A percentile compares a stretch with the other conserved stretches of the same genome.
These are phyloP conservation scores for Zygaena filipendulae DNA, from an alignment of 2,888 invertebrate species.

Conservation along the genomic window DNA sequence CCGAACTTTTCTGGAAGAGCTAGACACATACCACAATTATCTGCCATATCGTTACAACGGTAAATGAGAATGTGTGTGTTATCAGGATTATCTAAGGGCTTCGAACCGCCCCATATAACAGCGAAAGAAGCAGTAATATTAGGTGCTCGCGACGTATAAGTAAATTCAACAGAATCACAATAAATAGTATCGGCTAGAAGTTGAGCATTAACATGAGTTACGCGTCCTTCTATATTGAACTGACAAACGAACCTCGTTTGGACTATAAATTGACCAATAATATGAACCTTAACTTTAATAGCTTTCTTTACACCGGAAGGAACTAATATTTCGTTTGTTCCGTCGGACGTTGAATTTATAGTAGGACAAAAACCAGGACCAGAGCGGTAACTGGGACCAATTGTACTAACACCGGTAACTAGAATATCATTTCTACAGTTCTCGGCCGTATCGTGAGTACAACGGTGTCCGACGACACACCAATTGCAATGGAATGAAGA, in stretches of 20 bases:
- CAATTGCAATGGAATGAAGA: slow-evolving; percentile 98
- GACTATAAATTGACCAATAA: slow-evolving; percentile 94
- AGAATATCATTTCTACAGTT: slow-evolving; percentile 94
- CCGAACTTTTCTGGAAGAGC: slow-evolving; percentile 91
- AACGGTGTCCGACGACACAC: slow-evolving; percentile 97
- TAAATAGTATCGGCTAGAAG: slow-evolving; percentile 93
- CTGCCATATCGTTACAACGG: slow-evolving; percentile 96
- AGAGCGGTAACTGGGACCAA: slow-evolving; percentile 92
- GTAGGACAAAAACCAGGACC: slow-evolving; percentile 96
- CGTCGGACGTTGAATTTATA: slow-evolving; percentile 89
- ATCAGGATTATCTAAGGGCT: slow-evolving; percentile 95
- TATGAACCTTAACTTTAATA: slow-evolving; percentile 93
- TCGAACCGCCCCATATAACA: slow-evolving; percentile 95
- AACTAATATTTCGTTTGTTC: slow-evolving; percentile 90
- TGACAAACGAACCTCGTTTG: slow-evolving; percentile 95
- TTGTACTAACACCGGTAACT: slow-evolving; percentile 90
- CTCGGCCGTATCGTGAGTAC: slow-evolving; percentile 95
- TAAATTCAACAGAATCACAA: slow-evolving; percentile 93
- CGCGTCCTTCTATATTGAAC: slow-evolving; percentile 95
- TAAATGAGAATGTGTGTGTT: slow-evolving; percentile 95
- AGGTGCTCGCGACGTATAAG: slow-evolving; percentile 88
- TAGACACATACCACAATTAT: slow-evolving; percentile 97
- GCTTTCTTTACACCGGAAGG: slow-evolving; percentile 91
- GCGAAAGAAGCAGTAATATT: slow-evolving; percentile 95
- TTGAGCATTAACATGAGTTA: slow-evolving; percentile 91